These are phyloP conservation scores for Eumerus sabulonum DNA, from an alignment of 2,888 invertebrate genomes.

Conservation along the genomic window DNA sequence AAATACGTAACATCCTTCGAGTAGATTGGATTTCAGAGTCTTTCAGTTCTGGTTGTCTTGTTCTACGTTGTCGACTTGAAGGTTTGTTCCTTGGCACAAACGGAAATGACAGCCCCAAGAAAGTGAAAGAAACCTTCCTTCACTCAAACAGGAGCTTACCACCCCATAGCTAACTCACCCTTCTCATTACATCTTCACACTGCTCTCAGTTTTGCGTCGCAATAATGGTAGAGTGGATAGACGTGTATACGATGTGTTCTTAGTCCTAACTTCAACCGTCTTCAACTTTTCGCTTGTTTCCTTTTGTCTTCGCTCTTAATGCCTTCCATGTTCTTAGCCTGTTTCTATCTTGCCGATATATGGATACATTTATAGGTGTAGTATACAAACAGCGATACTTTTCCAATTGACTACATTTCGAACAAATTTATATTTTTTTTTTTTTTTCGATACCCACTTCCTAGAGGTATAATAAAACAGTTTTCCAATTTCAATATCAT, in stretches of 20 bases:
- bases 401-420: conserved; percentile 59
- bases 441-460: conserved; percentile 41
- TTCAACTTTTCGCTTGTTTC: conserved; percentile 64
- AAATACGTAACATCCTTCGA: conserved; percentile 44
- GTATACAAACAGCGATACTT: conserved; percentile 34
- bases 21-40: conserved; percentile 68
- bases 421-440: no score
- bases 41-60: conserved; percentile 68
- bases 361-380: not conserved
- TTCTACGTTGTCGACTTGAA: conserved; percentile 63
- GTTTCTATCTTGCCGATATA: not conserved
- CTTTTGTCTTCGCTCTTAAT: conserved; percentile 59
- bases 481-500: conserved; percentile 49
- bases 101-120: conserved; percentile 69
- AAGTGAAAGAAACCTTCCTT: conserved; percentile 77
- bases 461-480: conserved; percentile 1
- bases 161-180: conserved; percentile 32
- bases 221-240: not conserved
- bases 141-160: conserved; percentile 57
- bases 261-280: conserved; percentile 66
- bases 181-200: conserved; percentile 58
- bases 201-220: no score
- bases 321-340: conserved; percentile 51
- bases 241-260: conserved; percentile 40
- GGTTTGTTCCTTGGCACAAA: conserved; percentile 57